A percentile compares a stretch with the other conserved stretches of the same genome.
These are phyloP conservation scores for Drosophila nasuta DNA, from an alignment of 1,140 invertebrate species.

Conservation along the genomic window DNA sequence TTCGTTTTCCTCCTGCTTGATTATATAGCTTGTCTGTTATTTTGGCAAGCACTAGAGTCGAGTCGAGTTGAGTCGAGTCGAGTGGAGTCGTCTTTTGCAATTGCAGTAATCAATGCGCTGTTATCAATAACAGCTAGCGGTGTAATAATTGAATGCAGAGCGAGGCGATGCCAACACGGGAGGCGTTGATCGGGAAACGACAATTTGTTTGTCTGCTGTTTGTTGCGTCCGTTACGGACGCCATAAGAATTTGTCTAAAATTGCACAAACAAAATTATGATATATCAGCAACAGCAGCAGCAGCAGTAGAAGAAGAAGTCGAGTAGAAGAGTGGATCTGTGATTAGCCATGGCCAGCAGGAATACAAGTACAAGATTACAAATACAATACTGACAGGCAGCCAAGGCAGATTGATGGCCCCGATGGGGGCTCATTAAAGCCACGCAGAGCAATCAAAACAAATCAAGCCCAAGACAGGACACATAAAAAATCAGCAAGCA, in stretches of 20 bases:
- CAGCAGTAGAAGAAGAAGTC: neutral
- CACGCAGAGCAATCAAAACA: conserved; percentile 80
- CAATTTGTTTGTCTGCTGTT: conserved; percentile 43
- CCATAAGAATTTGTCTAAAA: conserved; percentile 69
- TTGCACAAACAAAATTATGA: conserved; percentile 79
- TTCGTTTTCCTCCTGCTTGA: conserved; percentile 7
- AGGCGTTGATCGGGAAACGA: conserved; percentile 10
- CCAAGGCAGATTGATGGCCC: conserved; percentile 66
- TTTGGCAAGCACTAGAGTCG: conserved; percentile 32
- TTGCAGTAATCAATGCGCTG: conserved; percentile 59
- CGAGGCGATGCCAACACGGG: neutral
- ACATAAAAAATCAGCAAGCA: conserved; percentile 40
- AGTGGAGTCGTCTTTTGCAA: conserved; percentile 27
- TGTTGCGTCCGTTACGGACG: conserved; percentile 30
- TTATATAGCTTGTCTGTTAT: conserved; percentile 50
- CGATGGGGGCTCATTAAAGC: conserved; percentile 72
- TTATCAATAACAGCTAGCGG: conserved; percentile 64
- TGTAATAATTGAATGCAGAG: conserved; percentile 48
- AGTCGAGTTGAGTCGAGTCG: neutral
- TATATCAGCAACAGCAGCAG: conserved; percentile 47
- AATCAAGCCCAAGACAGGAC: conserved; percentile 72
- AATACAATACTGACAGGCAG: conserved; percentile 33
- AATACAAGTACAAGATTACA: conserved; percentile 7
- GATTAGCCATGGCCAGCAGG: conserved; percentile 53
- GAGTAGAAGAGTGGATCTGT: conserved; percentile 30